Conservation (phyloP, 2,888 invertebrate genomes). For the Ferdinandea cuprea region DNA sequence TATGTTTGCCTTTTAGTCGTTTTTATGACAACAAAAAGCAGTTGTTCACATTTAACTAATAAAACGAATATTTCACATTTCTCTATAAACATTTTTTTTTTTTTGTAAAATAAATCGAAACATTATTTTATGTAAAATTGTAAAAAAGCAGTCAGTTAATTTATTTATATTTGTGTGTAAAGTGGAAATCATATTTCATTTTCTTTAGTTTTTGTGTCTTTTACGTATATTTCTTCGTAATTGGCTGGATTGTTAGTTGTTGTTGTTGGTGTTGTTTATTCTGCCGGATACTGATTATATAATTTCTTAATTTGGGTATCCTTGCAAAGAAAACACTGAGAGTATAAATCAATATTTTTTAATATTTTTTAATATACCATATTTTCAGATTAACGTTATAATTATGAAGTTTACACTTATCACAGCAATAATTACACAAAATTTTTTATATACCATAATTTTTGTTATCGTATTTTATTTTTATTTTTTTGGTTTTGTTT, state of each 20-base stretch:
- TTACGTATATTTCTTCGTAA: neutral
- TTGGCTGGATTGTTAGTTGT: constrained; percentile 23
- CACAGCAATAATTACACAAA: constrained; percentile 54
- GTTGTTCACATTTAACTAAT: constrained; percentile 22
- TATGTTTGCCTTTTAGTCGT: constrained; percentile 37
- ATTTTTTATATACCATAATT: neutral
- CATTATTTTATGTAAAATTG: constrained; percentile 16
- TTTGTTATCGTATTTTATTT: neutral
- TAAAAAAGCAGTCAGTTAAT: constrained; percentile 47
- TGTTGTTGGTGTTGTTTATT: too few species aligned
- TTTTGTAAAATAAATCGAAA: neutral
- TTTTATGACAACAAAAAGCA: constrained; percentile 22
- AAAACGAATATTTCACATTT: constrained; percentile 7
- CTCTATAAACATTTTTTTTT: neutral
- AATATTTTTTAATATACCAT: constrained; percentile 23
- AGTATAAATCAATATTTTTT: constrained; percentile 13
- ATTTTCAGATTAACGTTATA: constrained; percentile 15
- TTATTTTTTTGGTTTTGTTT: too few species aligned
- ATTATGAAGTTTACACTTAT: constrained; percentile 52
- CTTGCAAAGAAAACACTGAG: constrained; percentile 23
- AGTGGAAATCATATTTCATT: constrained; percentile 28
- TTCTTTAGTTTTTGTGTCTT: neutral
- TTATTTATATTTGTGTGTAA: constrained; percentile 27
- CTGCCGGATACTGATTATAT: constrained; percentile 3
- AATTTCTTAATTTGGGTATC: constrained; percentile 3